Conservation (phyloP, 2,113 vertebrate genomes). For the Xiphias gladius region DNA sequence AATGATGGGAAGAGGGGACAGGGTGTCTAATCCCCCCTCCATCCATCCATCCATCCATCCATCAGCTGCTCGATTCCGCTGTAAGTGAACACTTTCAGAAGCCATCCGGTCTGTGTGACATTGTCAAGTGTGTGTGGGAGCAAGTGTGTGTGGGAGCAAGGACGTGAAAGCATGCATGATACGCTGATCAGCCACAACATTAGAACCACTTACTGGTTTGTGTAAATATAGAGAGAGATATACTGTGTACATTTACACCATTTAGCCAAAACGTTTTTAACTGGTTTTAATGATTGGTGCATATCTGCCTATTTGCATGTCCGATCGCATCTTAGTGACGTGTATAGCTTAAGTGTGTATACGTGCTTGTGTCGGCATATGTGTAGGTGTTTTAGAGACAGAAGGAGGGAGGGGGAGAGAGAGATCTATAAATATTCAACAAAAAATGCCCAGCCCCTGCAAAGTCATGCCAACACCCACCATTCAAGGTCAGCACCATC, state of each 20-base stretch:
- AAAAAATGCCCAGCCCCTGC: constrained; percentile 59
- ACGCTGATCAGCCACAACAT: no score
- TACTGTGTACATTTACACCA: no score
- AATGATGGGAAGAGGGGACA: constrained; percentile 68
- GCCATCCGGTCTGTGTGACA: constrained; percentile 16
- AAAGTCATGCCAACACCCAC: constrained; percentile 61
- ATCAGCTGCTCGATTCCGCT: constrained; percentile 52
- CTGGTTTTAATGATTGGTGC: not conserved
- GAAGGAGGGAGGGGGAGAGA: constrained; percentile 5
- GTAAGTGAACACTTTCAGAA: constrained; percentile 28
- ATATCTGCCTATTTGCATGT: constrained; percentile 33
- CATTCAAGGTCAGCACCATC: constrained; percentile 63
- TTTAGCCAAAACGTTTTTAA: no score
- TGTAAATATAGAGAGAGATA: no score
- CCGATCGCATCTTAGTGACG: constrained; percentile 25
- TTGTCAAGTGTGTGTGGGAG: constrained; percentile 24
- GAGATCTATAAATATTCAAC: constrained; percentile 73
- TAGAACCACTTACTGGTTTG: no score
- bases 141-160: not conserved
- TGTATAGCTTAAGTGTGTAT: not conserved
- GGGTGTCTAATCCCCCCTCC: constrained; percentile 65
- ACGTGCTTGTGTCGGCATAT: not conserved
- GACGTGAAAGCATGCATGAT: no score
- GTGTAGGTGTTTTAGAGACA: constrained; percentile 54
- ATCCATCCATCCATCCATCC: constrained; percentile 26